phyloP scores from a whole-genome alignment of 2,113 vertebrate genomes.

The Zosterops borbonicus region DNA sequence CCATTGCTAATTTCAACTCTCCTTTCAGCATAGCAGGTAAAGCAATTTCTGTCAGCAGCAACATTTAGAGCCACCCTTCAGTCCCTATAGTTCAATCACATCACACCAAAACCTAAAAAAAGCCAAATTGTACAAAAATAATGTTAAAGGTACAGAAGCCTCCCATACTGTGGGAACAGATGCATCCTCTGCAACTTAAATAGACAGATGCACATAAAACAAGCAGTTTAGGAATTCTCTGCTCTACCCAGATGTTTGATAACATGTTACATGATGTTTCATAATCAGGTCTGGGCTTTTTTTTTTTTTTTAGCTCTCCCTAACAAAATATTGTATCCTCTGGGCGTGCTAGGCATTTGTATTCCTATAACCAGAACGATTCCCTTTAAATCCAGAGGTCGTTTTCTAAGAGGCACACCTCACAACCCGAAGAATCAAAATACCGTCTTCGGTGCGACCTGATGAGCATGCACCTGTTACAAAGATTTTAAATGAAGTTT shows the following conservation, averaged over 20 bases:
- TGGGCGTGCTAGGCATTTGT: background rate
- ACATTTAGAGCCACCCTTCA: background rate
- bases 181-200: background rate
- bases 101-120: background rate
- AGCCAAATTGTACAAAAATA: background rate
- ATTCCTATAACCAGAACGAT: background rate
- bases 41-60: background rate
- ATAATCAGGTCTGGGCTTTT: background rate
- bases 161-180: background rate
- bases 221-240: background rate
- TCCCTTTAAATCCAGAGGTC: background rate
- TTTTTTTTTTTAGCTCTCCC: background rate
- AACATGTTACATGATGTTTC: background rate
- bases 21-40: background rate
- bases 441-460: background rate
- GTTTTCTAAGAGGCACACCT: background rate
- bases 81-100: background rate
- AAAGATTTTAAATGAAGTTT: background rate
- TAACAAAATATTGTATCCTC: background rate
- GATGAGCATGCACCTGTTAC: background rate
- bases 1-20: accelerated
- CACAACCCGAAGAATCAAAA: background rate
- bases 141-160: background rate
- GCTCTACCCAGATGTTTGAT: background rate
- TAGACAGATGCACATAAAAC: background rate